Conservation (phyloP, 2,113 vertebrate genomes). For the Saccopteryx bilineata region DNA sequence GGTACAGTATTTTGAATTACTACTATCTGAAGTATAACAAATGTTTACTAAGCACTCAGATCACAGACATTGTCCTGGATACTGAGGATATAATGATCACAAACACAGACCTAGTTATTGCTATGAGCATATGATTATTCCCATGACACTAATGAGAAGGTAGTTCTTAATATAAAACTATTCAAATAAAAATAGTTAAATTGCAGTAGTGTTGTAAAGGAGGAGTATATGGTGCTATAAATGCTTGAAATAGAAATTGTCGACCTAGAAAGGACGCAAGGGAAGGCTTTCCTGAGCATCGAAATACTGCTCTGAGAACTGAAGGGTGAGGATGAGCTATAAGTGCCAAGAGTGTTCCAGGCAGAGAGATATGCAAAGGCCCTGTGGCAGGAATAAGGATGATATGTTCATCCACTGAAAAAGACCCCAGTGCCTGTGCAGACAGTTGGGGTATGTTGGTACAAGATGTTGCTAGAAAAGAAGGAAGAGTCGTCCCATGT, state of each 20-base stretch:
- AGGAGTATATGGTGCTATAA: neutral
- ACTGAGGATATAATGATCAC: neutral
- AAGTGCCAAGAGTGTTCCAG: neutral
- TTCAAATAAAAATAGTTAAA: neutral
- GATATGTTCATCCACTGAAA: neutral
- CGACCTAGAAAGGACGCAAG: neutral
- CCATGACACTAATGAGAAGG: neutral
- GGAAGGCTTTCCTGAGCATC: neutral
- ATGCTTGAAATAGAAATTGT: neutral
- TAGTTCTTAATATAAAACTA: neutral
- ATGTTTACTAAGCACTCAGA: neutral
- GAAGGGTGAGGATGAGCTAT: neutral
- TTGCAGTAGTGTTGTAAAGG: neutral
- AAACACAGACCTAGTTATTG: neutral
- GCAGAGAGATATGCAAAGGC: neutral
- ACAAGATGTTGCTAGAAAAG: neutral
- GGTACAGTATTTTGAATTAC: neutral
- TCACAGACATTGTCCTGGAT: neutral
- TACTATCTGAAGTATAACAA: neutral
- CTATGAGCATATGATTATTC: neutral
- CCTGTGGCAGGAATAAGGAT: neutral
- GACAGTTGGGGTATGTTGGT: neutral
- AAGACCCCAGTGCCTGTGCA: neutral
- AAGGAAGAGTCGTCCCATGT: neutral
- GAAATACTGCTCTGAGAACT: neutral